Conservation (phyloP, 2,113 vertebrate genomes). For the Etheostoma cragini region DNA sequence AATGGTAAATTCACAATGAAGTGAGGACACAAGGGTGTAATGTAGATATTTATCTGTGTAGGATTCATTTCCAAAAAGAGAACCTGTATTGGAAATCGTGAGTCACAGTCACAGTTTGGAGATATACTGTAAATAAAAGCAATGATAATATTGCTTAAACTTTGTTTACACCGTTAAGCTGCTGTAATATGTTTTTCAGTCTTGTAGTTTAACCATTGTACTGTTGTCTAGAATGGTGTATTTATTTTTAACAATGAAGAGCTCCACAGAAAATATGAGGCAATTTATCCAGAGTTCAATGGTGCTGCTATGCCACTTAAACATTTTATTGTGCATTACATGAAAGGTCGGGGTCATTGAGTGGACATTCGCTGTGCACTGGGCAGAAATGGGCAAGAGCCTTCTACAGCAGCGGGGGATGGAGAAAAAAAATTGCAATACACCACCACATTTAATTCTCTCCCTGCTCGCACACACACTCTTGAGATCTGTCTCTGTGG, state of each 20-base stretch:
- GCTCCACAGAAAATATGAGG: conserved; percentile 44
- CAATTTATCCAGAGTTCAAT: conserved; percentile 70
- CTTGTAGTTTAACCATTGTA: conserved; percentile 8
- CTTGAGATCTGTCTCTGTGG: conserved; percentile 60
- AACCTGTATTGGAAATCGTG: background rate
- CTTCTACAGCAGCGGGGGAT: conserved; percentile 34
- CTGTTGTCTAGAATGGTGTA: conserved; percentile 1
- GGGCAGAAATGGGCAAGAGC: conserved; percentile 52
- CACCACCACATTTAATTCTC: conserved; percentile 24
- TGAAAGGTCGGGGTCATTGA: conserved; percentile 72
- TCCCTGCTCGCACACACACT: conserved; percentile 14
- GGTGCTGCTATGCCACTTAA: conserved; percentile 74
- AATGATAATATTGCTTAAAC: conserved; percentile 1
- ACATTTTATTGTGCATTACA: conserved; percentile 75
- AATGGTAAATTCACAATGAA: conserved; percentile 21
- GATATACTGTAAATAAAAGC: conserved; percentile 7
- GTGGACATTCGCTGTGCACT: conserved; percentile 53
- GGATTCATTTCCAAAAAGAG: conserved; percentile 19
- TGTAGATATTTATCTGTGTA: background rate
- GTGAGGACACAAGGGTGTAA: conserved; percentile 18
- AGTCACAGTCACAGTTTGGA: conserved; percentile 6
- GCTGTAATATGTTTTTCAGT: conserved; percentile 14
- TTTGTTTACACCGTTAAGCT: conserved; percentile 21
- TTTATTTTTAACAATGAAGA: conserved; percentile 29
- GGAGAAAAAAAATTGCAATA: conserved; percentile 33